These are phyloP conservation scores for Pseudorhiza aurosa DNA, from an alignment of 30 jellyfish, hydroid and myxozoan species.

Conservation along the genomic window DNA sequence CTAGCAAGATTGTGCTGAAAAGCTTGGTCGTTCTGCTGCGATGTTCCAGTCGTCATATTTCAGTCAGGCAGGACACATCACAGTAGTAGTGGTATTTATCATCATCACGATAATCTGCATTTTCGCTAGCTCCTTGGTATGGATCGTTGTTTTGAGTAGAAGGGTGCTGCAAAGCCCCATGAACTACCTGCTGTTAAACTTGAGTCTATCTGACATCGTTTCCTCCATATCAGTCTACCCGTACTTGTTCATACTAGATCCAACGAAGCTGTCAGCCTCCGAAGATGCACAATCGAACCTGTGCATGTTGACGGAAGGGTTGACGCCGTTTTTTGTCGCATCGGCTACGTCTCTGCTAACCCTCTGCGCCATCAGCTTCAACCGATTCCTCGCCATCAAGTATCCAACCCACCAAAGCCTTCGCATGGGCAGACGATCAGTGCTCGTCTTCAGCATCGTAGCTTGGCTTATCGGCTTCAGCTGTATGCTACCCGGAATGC, in stretches of 20 bases:
- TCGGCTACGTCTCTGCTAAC: conserved; percentile 87
- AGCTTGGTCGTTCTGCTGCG: background rate
- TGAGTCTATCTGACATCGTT: conserved; percentile 77
- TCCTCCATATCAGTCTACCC: conserved; percentile 67
- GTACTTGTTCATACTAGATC: conserved; percentile 70
- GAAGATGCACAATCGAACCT: conserved; percentile 14
- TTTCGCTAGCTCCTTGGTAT: conserved; percentile 58
- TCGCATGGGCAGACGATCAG: conserved; percentile 74
- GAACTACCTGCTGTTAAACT: conserved; percentile 76
- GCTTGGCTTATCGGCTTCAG: conserved; percentile 69
- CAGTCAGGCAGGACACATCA: conserved; percentile 34
- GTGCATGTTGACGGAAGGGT: conserved; percentile 88
- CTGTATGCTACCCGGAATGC: conserved; percentile 81
- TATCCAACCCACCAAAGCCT: conserved; percentile 75
- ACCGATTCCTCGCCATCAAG: conserved; percentile 81
- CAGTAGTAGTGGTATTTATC: conserved; percentile 29
- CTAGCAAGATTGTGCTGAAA: no score
- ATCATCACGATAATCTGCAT: conserved; percentile 29
- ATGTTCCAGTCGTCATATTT: conserved; percentile 73
- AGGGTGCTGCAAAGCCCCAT: conserved; percentile 72
- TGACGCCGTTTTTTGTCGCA: conserved; percentile 74
- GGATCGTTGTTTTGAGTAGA: conserved; percentile 64
- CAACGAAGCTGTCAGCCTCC: conserved; percentile 31
- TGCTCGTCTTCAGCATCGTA: conserved; percentile 32
- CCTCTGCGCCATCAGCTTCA: conserved; percentile 83